Percentiles rank a stretch among this genome's conserved stretches.
phyloP scores from a whole-genome alignment of 1,140 invertebrate species.

The Philopotamus ludificatus region DNA sequence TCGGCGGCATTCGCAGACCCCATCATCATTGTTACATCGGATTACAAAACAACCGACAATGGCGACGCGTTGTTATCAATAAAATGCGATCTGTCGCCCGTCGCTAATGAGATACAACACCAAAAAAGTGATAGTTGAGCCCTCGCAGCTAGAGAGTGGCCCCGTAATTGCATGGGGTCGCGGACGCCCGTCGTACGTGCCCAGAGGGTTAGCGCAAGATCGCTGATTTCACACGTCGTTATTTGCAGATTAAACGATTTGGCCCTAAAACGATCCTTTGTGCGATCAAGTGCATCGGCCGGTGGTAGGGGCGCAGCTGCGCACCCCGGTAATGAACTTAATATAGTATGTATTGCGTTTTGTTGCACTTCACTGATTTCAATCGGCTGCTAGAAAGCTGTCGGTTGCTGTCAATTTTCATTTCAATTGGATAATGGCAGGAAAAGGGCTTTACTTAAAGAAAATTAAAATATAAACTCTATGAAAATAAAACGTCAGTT shows the following conservation, averaged over 20 bases:
- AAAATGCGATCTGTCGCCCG: no score
- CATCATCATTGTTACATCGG: no score
- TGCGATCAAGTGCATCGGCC: neutral
- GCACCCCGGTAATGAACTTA: neutral
- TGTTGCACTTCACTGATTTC: neutral
- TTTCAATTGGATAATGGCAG: no score
- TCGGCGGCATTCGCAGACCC: neutral
- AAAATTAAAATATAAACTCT: no score
- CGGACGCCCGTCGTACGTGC: neutral
- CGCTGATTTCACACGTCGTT: constrained; percentile 41
- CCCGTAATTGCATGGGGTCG: neutral
- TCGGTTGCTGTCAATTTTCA: no score
- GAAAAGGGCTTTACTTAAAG: no score
- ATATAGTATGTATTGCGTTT: neutral
- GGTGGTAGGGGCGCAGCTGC: neutral
- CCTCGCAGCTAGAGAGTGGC: neutral
- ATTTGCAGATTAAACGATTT: constrained; percentile 39
- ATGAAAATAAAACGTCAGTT: no score
- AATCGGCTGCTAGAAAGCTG: no score
- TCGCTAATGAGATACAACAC: no score
- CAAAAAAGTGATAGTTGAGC: neutral
- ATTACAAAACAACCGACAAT: no score
- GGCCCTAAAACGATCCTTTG: constrained; percentile 9
- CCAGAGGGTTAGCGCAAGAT: constrained; percentile 24
- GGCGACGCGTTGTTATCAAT: no score